Evolutionary conservation across 2,113 vertebrate species (phyloP), one percentile per base, ranked within the genome.

Genomic region (Stictonetta naevosa): DNA sequence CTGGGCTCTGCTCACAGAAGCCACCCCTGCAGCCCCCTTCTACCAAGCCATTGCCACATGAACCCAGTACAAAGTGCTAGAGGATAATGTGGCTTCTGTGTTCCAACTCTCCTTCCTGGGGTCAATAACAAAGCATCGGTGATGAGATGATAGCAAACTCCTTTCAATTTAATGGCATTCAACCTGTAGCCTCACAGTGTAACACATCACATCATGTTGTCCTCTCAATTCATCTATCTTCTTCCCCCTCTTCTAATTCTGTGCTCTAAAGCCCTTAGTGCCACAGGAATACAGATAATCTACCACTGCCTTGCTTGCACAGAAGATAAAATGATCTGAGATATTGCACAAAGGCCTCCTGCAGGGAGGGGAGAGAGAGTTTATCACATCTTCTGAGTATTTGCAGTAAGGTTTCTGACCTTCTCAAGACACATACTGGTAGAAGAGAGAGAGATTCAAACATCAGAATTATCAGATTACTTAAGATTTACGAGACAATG

Each of bases 271-370:
- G 28, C 40, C 67, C 14, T 44, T n/a, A 10, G 16, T 38, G 38
- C 68, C 44, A 44, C 33, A 83, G 67, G 58, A 92, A 28, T 44
- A 6, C 19, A n/a, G 64, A n/a, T 31, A 21, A 3, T 59, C n/a
- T 75, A 28, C 68, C 33, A 60, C 13, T n/a, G 59, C 16, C 14
- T 48, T 63, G 44, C 31, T 73, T 28, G n/a, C 15, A 34, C 29
- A 55, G 42, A 1, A 0, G 40, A 23, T 58, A 66, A 72, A 90
- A 53, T 7, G 20, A 12, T 21, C 0, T 0, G 29, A 44, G 38
- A 21, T 53, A 7, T 11, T 64, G 44, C 72, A 15, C 21, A 21
- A 50, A 44, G 38, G 29, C 25, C 12, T 67, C 25, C 52, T 84
- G 66, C 42, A 52, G 52, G 80, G 38, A 1, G 7, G 0, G 1